Conservation (phyloP, 2,113 vertebrate species). For the Spermophilus dauricus region DNA sequence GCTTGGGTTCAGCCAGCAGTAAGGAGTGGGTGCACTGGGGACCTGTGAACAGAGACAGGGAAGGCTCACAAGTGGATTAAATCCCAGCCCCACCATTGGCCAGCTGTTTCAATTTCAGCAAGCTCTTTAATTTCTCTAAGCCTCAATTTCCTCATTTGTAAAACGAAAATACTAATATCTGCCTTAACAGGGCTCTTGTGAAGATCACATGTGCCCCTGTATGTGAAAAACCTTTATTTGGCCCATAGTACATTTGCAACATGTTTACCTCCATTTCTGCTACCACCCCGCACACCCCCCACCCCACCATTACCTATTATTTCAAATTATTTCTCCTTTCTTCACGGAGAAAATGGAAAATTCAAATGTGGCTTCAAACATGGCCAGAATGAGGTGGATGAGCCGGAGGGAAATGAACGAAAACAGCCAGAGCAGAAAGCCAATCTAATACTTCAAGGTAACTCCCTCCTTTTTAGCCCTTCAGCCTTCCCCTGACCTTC, state of each 20-base stretch:
- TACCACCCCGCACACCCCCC: not conserved
- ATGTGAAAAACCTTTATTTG: not conserved
- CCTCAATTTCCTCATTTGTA: constrained; percentile 40
- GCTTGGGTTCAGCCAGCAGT: not conserved
- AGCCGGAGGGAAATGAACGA: constrained; percentile 35
- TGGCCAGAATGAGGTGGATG: constrained; percentile 22
- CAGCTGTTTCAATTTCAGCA: constrained; percentile 16
- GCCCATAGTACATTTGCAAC: not conserved
- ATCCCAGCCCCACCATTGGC: not conserved
- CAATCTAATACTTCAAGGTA: constrained; percentile 44
- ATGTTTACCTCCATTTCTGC: not conserved
- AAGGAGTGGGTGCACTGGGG: rapidly evolving
- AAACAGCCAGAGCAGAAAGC: constrained; percentile 70
- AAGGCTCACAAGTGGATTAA: not conserved
- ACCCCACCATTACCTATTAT: not conserved
- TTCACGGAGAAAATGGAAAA: constrained; percentile 32
- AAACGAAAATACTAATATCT: not conserved
- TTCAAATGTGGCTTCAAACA: constrained; percentile 41
- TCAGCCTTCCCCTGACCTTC: constrained; percentile 78
- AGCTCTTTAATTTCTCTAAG: constrained; percentile 41
- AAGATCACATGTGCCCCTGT: not conserved
- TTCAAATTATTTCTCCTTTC: constrained; percentile 53
- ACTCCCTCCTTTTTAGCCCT: constrained; percentile 60
- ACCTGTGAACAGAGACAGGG: not conserved
- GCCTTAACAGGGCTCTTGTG: not conserved